A percentile compares a stretch with the other conserved stretches of the same genome.
Evolutionary conservation across 53 echinoderm and acorn worm species (phyloP).

Genomic region (Mesocentrotus franciscanus): DNA sequence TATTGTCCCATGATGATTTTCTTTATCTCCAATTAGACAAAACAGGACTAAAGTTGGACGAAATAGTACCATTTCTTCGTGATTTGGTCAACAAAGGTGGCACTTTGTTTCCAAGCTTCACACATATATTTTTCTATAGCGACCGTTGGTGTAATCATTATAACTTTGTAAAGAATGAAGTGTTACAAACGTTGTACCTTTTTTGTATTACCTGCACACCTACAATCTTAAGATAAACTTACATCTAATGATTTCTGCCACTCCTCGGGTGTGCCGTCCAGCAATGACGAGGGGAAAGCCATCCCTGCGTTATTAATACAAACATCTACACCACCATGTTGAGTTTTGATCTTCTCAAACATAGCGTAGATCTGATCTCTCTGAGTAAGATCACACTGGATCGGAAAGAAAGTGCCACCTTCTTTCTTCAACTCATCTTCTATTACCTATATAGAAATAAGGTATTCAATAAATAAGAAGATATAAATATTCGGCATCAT

Average conservation of each 20-base stretch:
- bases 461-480: neutral
- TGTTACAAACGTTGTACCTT: too few species aligned
- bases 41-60: too few species aligned
- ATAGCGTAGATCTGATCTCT: slow-evolving; percentile 74
- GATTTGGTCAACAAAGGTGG: too few species aligned
- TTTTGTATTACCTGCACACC: too few species aligned
- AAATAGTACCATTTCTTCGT: too few species aligned
- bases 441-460: neutral
- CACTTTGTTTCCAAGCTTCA: too few species aligned
- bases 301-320: slow-evolving; percentile 80
- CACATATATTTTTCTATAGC: too few species aligned
- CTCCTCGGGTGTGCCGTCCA: slow-evolving; percentile 69
- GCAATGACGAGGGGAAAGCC: slow-evolving; percentile 45
- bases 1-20: too few species aligned
- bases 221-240: neutral
- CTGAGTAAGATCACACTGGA: slow-evolving; percentile 74
- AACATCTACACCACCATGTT: slow-evolving; percentile 77
- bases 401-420: slow-evolving; percentile 67
- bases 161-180: too few species aligned
- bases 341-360: slow-evolving; percentile 73
- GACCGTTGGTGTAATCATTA: too few species aligned
- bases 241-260: slow-evolving; percentile 72
- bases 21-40: too few species aligned
- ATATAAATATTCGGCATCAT: too few species aligned
- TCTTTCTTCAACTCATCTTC: slow-evolving; percentile 1